Percentiles rank a stretch among this genome's conserved stretches.
Evolutionary conservation across 2,888 invertebrate species (phyloP).

Genomic region (Idaea biselata): DNA sequence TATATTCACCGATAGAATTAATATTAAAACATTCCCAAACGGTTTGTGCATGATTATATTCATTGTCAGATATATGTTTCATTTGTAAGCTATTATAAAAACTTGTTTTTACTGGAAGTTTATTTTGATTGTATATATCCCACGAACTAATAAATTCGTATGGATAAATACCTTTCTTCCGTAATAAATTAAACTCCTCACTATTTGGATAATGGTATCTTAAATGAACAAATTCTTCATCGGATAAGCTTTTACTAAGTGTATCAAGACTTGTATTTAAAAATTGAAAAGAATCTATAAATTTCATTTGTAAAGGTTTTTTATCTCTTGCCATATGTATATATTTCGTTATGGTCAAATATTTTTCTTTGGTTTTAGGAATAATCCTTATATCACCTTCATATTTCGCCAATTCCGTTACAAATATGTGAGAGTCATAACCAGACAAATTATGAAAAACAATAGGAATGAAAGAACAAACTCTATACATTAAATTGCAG

Average conservation of each 20-base stretch:
- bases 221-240: constrained; percentile 7
- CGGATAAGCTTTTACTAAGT: constrained; percentile 7
- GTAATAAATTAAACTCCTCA: constrained; percentile 8
- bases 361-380: constrained; percentile 28
- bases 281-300: constrained; percentile 17
- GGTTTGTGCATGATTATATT: constrained; percentile 32
- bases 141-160: constrained; percentile 29
- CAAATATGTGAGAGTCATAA: constrained; percentile 29
- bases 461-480: constrained; percentile 27
- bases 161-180: constrained; percentile 30
- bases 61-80: constrained; percentile 17
- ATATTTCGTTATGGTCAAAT: constrained; percentile 13
- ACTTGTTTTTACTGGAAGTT: constrained; percentile 18
- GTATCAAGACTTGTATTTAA: constrained; percentile 12
- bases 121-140: constrained; percentile 17
- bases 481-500: constrained; percentile 24
- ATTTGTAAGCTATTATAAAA: constrained; percentile 24
- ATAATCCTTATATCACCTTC: constrained; percentile 23
- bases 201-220: constrained; percentile 3
- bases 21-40: constrained; percentile 36
- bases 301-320: constrained; percentile 6
- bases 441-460: constrained; percentile 30
- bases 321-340: background rate
- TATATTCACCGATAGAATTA: constrained; percentile 35
- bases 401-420: constrained; percentile 21